Percentiles rank a stretch among this genome's conserved stretches.
Evolutionary conservation across 2,113 vertebrate species (phyloP).

Genomic region (Oryzias javanicus): DNA sequence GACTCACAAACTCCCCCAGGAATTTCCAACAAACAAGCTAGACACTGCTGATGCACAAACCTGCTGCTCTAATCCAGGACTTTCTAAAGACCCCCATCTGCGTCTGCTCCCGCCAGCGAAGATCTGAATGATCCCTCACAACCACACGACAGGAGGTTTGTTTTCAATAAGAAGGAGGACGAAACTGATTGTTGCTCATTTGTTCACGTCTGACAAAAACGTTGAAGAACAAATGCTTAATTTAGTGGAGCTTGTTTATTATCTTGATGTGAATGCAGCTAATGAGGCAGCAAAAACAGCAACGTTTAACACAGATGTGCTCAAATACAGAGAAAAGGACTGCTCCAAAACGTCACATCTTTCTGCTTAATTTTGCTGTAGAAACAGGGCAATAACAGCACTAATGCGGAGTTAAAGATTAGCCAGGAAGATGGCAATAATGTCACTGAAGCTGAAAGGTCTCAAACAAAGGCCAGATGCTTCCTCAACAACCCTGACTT

Average conservation of each 20-base stretch:
- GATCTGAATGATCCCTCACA: slow-evolving; percentile 17
- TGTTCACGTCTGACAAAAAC: slow-evolving; percentile 8
- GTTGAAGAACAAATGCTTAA: not conserved
- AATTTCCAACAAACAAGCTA: slow-evolving; percentile 64
- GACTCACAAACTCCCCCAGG: slow-evolving; percentile 71
- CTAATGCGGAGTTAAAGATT: slow-evolving; percentile 40
- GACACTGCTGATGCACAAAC: slow-evolving; percentile 21
- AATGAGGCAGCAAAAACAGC: slow-evolving; percentile 1
- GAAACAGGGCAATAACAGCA: no score
- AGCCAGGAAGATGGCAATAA: slow-evolving; percentile 12
- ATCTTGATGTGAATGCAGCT: slow-evolving; percentile 14
- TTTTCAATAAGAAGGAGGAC: slow-evolving; percentile 26
- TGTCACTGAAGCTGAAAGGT: slow-evolving; percentile 20
- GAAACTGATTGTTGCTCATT: slow-evolving; percentile 30
- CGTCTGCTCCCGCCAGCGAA: slow-evolving; percentile 13
- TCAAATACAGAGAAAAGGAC: not conserved
- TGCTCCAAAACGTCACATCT: slow-evolving; percentile 11
- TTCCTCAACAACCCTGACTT: not conserved
- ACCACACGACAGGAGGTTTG: not conserved
- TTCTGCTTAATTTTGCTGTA: no score
- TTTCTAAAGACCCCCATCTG: slow-evolving; percentile 18
- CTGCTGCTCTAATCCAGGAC: slow-evolving; percentile 28
- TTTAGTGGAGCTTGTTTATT: slow-evolving; percentile 10
- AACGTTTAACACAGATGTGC: not conserved
- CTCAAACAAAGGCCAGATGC: slow-evolving; percentile 21